Percentiles rank a stretch among this genome's conserved stretches.
phyloP scores from a whole-genome alignment of 2,888 invertebrate species.

The Mythimna vitellina region DNA sequence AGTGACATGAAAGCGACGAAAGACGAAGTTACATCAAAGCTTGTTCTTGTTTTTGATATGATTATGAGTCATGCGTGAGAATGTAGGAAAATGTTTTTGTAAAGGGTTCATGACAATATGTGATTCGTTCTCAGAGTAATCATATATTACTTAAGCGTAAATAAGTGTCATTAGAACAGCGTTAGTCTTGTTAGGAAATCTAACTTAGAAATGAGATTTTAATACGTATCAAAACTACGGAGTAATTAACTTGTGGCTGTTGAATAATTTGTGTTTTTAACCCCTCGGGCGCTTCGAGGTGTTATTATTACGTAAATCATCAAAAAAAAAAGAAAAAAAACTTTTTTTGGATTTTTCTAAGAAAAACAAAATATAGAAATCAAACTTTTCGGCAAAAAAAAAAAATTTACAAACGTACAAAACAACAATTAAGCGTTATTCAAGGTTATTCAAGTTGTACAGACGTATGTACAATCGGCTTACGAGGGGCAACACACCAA shows the following conservation, averaged over 20 bases:
- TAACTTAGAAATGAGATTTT: background rate
- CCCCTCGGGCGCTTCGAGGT: no score
- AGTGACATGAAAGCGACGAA: constrained; percentile 71
- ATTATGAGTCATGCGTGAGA: constrained; percentile 70
- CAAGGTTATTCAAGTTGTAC: no score
- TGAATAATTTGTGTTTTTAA: no score
- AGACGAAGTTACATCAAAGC: constrained; percentile 76
- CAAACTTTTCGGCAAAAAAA: no score
- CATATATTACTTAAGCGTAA: background rate
- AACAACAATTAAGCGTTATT: no score
- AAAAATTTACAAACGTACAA: no score
- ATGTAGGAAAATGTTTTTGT: constrained; percentile 57
- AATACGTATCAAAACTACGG: background rate
- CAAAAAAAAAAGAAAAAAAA: no score
- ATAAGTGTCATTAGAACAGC: constrained; percentile 8
- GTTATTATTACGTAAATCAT: no score
- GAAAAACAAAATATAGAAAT: no score
- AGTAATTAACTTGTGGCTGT: background rate
- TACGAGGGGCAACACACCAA: no score
- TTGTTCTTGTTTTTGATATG: constrained; percentile 62
- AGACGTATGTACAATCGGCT: no score
- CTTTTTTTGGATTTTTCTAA: no score
- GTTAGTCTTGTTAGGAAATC: constrained; percentile 2
- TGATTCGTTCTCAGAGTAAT: constrained; percentile 15
- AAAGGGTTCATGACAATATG: constrained; percentile 39